Conservation (phyloP, 1,140 invertebrate species). For the Drosophila ironensis region DNA sequence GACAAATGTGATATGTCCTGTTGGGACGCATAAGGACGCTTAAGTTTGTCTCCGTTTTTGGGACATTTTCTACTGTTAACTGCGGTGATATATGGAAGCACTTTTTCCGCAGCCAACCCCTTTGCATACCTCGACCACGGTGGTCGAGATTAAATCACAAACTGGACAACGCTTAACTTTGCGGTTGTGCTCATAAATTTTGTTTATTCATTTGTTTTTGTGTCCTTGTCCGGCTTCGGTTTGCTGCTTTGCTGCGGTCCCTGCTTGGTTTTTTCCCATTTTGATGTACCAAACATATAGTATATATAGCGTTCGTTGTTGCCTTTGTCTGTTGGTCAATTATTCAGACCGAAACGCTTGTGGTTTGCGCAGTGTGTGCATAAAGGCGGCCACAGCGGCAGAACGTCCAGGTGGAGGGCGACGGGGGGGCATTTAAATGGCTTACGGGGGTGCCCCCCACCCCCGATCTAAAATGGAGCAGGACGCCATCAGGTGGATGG, state of each 20-base stretch:
- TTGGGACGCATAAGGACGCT: slow-evolving; percentile 4
- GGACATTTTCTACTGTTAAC: neutral
- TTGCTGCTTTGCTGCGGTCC: slow-evolving; percentile 73
- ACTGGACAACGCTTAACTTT: slow-evolving; percentile 57
- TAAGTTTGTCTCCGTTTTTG: too few species aligned
- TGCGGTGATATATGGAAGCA: slow-evolving; percentile 13
- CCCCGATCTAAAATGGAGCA: neutral
- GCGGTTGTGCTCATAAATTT: slow-evolving; percentile 68
- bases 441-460: slow-evolving; percentile 36
- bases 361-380: slow-evolving; percentile 44
- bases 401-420: neutral
- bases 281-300: neutral
- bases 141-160: slow-evolving; percentile 30
- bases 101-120: neutral
- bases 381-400: neutral
- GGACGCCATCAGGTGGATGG: neutral
- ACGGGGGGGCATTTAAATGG: slow-evolving; percentile 61
- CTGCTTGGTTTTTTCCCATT: slow-evolving; percentile 25
- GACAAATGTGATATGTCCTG: slow-evolving; percentile 9
- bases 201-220: slow-evolving; percentile 69
- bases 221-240: slow-evolving; percentile 31
- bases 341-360: slow-evolving; percentile 72
- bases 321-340: slow-evolving; percentile 58
- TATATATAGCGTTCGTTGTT: neutral
- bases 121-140: neutral